Conservation (phyloP, 2,797 vertebrate species). For the Chromis chromis region DNA sequence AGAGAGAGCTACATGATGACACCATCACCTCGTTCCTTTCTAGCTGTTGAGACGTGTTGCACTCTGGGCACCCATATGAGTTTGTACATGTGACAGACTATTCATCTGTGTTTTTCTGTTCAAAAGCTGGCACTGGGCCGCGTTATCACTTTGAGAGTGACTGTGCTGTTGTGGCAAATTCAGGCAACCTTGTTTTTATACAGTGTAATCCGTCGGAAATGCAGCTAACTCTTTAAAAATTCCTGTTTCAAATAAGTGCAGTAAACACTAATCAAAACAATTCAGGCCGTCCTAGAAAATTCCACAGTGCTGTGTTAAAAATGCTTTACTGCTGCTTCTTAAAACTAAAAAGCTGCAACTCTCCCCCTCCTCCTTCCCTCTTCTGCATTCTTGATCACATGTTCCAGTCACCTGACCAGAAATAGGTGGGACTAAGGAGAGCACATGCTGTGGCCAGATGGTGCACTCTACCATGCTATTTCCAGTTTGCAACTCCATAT, state of each 20-base stretch:
- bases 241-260: slow-evolving; percentile 26
- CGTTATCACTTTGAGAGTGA: slow-evolving; percentile 15
- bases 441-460: slow-evolving; percentile 77
- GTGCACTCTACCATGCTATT: slow-evolving; percentile 44
- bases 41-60: slow-evolving; percentile 42
- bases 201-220: slow-evolving; percentile 27
- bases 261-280: slow-evolving; percentile 45
- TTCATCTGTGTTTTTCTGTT: slow-evolving; percentile 30
- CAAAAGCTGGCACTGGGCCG: slow-evolving; percentile 6
- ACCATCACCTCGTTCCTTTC: slow-evolving; percentile 42
- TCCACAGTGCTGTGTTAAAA: slow-evolving; percentile 43
- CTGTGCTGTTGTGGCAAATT: slow-evolving; percentile 10
- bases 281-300: slow-evolving; percentile 35
- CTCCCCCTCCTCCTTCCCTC: slow-evolving; percentile 6
- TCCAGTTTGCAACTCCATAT: slow-evolving; percentile 37
- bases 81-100: slow-evolving; percentile 38
- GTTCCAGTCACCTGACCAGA: slow-evolving; percentile 78
- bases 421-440: slow-evolving; percentile 62
- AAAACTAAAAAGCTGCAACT: slow-evolving; percentile 34
- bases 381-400: slow-evolving; percentile 57
- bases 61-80: slow-evolving; percentile 38
- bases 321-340: slow-evolving; percentile 58
- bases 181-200: slow-evolving; percentile 34
- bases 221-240: slow-evolving; percentile 21
- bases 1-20: slow-evolving; percentile 58